phyloP scores from a whole-genome alignment of 2,797 vertebrate species.

The Anguilla anguilla region DNA sequence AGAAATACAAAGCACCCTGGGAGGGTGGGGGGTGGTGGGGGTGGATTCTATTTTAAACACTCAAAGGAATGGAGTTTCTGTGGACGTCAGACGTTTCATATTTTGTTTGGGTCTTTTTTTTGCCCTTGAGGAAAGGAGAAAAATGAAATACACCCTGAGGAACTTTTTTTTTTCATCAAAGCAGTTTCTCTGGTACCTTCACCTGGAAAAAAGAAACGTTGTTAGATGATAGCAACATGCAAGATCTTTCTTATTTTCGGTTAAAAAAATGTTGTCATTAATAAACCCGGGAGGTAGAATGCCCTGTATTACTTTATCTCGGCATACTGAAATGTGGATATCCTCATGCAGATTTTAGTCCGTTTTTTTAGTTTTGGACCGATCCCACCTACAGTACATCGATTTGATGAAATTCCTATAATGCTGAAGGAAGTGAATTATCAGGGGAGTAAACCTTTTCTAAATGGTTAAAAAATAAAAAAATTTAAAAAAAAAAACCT shows the following conservation, averaged over 20 bases:
- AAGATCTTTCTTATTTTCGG: not conserved
- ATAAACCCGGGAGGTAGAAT: not conserved
- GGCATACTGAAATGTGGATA: not conserved
- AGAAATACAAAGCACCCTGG: not conserved
- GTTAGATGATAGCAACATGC: constrained; percentile 12
- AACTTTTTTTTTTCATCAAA: constrained; percentile 15
- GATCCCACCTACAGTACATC: not conserved
- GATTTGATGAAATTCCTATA: constrained; percentile 10
- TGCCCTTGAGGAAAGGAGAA: not conserved
- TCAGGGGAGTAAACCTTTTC: not conserved
- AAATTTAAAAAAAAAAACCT: not conserved
- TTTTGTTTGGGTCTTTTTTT: not conserved
- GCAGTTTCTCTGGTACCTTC: constrained; percentile 5
- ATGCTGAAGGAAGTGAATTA: not conserved
- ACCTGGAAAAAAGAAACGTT: constrained; percentile 27
- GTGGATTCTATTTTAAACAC: not conserved
- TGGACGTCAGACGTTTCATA: not conserved
- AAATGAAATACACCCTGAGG: not conserved
- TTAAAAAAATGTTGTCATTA: not conserved
- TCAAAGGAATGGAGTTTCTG: not conserved
- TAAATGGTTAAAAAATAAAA: not conserved
- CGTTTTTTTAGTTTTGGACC: not conserved
- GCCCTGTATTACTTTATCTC: not conserved
- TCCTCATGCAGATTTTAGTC: not conserved
- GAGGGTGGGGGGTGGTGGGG: not conserved